Evolutionary conservation across 2,797 vertebrate genomes (phyloP), one percentile per base, ranked within the genome.

Genomic region (Pantherophis alleghaniensis): DNA sequence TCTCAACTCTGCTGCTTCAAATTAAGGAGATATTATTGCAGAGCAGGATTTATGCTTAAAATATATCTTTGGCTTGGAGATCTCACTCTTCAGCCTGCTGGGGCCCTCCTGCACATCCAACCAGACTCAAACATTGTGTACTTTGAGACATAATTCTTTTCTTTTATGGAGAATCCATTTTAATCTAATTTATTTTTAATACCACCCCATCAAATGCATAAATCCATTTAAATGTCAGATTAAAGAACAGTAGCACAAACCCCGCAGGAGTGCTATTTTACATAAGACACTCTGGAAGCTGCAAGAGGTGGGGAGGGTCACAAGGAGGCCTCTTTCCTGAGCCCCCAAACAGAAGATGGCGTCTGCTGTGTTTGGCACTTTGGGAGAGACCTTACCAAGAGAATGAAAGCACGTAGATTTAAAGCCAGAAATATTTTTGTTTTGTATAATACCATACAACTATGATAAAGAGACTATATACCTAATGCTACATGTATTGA

Each of bases 161-260:
- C 28, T 0, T 90, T 86, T 20, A 1, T 24, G 79, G 69, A 24
- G 88, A 94, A 91, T 14, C 83, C 11, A 0, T 93, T 86, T 32
- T 28, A 61, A 0, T 87, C 83, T 86, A 61, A 92, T 94, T 89
- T 91, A 42, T 55, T 90, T 91, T 79, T 16, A 63, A 91, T 91
- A 42, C 57, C 26, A 22, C 79, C 90, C 83, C 37, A 74, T 92
- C 26, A 59, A 42, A 14, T 55, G 63, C 47, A 59, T 63, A 90
- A 42, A 37, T 83, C 88, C 63, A 90, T 57, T 92, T 94, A 37
- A 0, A 28, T 79, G 92, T 28, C 63, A 56, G 90, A 0, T 11
- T 1, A 93, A 90, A 94, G 83, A 94, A 91, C 88, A 16, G 59
- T 11, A 86, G 60, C 42, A 0, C 32, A 51, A 91, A 26, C 93